Base-by-base conservation (phyloP, 2,888 invertebrate genomes). In the Pseudeuparius sepicola region DNA sequence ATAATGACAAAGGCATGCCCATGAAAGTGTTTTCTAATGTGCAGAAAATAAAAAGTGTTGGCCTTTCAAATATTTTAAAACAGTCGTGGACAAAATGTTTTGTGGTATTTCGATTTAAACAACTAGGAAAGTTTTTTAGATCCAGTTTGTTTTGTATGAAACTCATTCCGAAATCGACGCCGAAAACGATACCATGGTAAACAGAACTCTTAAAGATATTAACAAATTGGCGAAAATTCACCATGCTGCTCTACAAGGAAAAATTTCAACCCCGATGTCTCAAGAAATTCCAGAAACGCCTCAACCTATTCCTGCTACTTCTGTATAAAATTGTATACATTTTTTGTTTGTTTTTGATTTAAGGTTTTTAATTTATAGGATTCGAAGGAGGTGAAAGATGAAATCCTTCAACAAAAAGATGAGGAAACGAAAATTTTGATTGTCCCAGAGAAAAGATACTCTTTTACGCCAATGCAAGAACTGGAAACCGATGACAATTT, bases 71-170 rank as follows among this genome's bases (percentile, higher is more conserved):
- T n/a, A n/a, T n/a, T n/a, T n/a, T n/a, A n/a, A n/a, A n/a, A n/a
- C n/a, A n/a, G n/a, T n/a, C n/a, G n/a, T n/a, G n/a, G n/a, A n/a
- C n/a, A n/a, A n/a, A n/a, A n/a, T n/a, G n/a, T n/a, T n/a, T n/a
- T n/a, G n/a, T n/a, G n/a, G n/a, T n/a, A n/a, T n/a, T n/a, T n/a
- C n/a, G n/a, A n/a, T n/a, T n/a, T n/a, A n/a, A n/a, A n/a, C n/a
- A n/a, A n/a, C n/a, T n/a, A n/a, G n/a, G n/a, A n/a, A n/a, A n/a
- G n/a, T 24, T 25, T 55, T 57, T 34, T 48, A 77, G 75, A 75
- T 86, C 14, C 87, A 87, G 54, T 68, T 86, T 41, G 72, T 86
- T 9, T 59, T 87, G 17, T 87, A 87, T 50, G 84, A 85, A 56
- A 85, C 84, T 0, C 85, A 87, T 61, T 85, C 85, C 0, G 72